A percentile compares a stretch with the other conserved stretches of the same genome.
These are phyloP conservation scores for Puffinus mauretanicus DNA, from an alignment of 2,113 vertebrate species.

Conservation along the genomic window DNA sequence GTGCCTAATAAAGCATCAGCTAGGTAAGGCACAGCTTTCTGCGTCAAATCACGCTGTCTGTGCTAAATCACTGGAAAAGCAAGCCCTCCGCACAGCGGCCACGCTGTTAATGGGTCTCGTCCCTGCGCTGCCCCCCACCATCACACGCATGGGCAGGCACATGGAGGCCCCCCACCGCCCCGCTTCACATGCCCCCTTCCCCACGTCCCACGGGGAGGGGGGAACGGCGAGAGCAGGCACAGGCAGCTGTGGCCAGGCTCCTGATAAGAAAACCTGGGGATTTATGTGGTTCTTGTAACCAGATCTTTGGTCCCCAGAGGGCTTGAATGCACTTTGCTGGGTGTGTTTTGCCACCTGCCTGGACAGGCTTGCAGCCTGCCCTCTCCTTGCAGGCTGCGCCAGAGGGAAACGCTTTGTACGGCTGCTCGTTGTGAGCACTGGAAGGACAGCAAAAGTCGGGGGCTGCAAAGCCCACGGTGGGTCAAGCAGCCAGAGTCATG, in stretches of 20 bases:
- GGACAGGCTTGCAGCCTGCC: not conserved
- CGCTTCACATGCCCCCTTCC: not conserved
- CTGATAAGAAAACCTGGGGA: not conserved
- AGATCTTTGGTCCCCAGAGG: not conserved
- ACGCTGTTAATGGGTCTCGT: not conserved
- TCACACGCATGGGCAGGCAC: not conserved
- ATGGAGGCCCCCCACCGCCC: fast-evolving
- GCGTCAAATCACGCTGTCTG: not conserved
- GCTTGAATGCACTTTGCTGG: not conserved
- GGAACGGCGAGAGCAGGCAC: fast-evolving
- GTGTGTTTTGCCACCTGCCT: not conserved
- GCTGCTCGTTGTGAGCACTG: fast-evolving
- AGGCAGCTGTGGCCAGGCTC: not conserved
- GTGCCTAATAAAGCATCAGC: not conserved
- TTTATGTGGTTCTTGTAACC: not conserved
- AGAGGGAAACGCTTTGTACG: fast-evolving
- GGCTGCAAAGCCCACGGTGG: not conserved
- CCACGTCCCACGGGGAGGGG: fast-evolving
- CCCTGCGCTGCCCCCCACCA: not conserved
- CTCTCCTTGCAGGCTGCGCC: not conserved
- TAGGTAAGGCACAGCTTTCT: not conserved
- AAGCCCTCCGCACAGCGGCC: not conserved
- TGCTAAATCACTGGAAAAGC: not conserved
- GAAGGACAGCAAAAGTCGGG: fast-evolving
- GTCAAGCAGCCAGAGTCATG: not conserved